A percentile compares a stretch with the other conserved stretches of the same genome.
Conservation (phyloP, 2,797 vertebrate genomes). For the Natrix natrix region DNA sequence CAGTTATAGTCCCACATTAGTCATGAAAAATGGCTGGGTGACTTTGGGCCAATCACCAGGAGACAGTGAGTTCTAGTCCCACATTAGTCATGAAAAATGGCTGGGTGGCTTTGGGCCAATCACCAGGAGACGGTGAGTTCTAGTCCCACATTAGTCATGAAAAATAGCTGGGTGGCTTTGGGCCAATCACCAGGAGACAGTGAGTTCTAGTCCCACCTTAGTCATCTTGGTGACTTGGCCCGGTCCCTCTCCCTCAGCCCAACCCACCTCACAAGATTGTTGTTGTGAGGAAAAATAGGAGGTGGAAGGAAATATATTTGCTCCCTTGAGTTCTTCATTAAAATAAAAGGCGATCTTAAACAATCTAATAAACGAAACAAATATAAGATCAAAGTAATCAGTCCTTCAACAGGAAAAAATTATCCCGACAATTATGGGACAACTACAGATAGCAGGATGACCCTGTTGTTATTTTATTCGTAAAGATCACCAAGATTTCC, state of each 20-base stretch:
- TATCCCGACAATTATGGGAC: not conserved
- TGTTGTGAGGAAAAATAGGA: not conserved
- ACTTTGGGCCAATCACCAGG: too few relatives aligned
- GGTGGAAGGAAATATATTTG: not conserved
- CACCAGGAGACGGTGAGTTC: not conserved
- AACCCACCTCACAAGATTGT: too few relatives aligned
- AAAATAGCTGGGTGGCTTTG: not conserved
- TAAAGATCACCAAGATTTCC: not conserved
- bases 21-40: too few relatives aligned
- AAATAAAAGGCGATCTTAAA: not conserved
- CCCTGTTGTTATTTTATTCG: not conserved
- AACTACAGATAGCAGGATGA: not conserved
- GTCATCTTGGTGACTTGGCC: too few relatives aligned
- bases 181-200: too few relatives aligned
- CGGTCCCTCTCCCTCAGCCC: too few relatives aligned
- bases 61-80: too few relatives aligned
- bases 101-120: too few relatives aligned
- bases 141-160: rapidly evolving
- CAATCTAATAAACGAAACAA: not conserved
- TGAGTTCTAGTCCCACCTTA: too few relatives aligned
- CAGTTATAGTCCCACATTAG: too few relatives aligned
- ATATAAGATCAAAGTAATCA: not conserved
- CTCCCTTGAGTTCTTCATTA: not conserved
- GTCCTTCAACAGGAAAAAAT: not conserved
- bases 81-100: too few relatives aligned